Base-by-base conservation (phyloP, 2,797 vertebrate genomes). In the Melanogrammus aeglefinus region DNA sequence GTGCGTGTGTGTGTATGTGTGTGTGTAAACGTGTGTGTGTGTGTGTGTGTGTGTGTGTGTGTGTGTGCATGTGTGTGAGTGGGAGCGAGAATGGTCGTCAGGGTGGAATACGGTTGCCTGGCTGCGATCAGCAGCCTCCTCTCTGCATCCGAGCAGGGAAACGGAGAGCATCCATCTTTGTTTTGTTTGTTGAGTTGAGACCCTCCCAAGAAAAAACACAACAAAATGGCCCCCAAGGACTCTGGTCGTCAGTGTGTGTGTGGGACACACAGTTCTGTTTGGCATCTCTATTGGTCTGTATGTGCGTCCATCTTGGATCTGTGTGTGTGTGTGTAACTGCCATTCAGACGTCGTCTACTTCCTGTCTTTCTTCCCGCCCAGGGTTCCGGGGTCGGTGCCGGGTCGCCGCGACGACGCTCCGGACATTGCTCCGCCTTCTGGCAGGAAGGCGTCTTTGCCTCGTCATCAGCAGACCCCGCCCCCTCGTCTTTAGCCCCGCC, bases 201-300 rank as follows among this genome's bases (percentile, higher is more conserved):
- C 44, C 44, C 44, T 4, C 44, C 13, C 44, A 31, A 31, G 13
- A 4, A 12, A 12, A 12, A 12, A n/a, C 14, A 1, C 44, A 12
- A 12, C 14, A 14, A 2, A 12, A 14, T 12, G 13, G 91, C 86
- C 85, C 78, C 81, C 76, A 84, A n/a, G 79, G 90, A 90, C 91
- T 86, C 80, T 86, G 6, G 83, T 88, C 75, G 82, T 93, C 91
- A 91, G 92, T 91, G 90, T 31, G 92, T 91, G 91, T 47, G 44
- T 47, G 13, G 44, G 44, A 47, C 44, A 47, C 44, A 47, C 44
- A 4, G 44, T 47, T 47, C 51, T 21, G 51, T 21, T 57, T 57
- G 18, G 51, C 51, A 57, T 57, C 18, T 21, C 51, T n/a, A 57
- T 57, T 57, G 51, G 18, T n/a, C 21, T 57, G 51, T 18, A 57